Evolutionary conservation across 2,888 invertebrate genomes (phyloP), one percentile per base, ranked within the genome.

Genomic region (Pyralis farinalis): DNA sequence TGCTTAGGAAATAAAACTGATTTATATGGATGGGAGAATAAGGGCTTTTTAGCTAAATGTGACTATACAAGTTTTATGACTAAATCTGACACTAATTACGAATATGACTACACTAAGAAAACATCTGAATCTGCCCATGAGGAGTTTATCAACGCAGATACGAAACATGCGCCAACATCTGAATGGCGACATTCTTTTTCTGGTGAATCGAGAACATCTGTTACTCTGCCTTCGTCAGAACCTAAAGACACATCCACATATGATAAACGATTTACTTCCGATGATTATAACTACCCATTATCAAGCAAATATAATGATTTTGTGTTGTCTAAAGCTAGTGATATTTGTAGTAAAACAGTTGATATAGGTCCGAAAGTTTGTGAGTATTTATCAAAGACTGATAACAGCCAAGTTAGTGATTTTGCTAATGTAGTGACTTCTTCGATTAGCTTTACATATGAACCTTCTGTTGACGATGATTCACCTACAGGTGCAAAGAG

Each of bases 381-480:
- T 60, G 84, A 87, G 55, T 80, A 71, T 56, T 59, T 73, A 62
- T 64, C 65, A 49, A 88, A 83, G 77, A 82, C 86, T 73, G 89
- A 89, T 58, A 79, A 73, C 63, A 88, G 87, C 77, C 87, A 87
- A 74, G 79, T 73, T 56, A 90, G 87, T 65, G 90, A 90, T 58
- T 84, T 90, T 66, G 73, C 87, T 61, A 80, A 86, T 58, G 70
- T 81, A 59, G 86, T 90, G 33, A 90, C 90, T 51, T 90, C 90
- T 40, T 90, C 90, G 37, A 84, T 90, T 63, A 90, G 90, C 58
- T 89, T 90, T 55, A 88, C 90, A 25, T 90, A 85, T 44, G 90
- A 90, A 55, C 82, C 82, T 38, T 88, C 89, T 29, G 70, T 65
- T 34, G 90, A 88, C 37, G 90, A 89, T 32, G 86, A 87, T 56